These are phyloP conservation scores for Nephrotoma guestfalica DNA, from an alignment of 2,888 invertebrate species.

Conservation along the genomic window DNA sequence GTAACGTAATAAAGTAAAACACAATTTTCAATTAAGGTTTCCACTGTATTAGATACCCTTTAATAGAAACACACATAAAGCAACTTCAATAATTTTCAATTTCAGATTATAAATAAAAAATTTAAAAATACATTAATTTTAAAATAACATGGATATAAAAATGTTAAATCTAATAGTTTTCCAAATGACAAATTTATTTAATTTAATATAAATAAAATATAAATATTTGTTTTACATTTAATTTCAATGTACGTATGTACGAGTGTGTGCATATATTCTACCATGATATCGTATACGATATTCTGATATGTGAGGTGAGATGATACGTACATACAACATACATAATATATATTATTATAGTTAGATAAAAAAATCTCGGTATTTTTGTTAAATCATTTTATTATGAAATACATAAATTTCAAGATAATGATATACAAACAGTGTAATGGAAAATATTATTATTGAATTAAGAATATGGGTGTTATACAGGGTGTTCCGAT, in stretches of 20 bases:
- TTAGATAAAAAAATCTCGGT: background rate
- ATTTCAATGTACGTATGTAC: background rate
- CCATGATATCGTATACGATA: background rate
- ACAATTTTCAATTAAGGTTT: no score
- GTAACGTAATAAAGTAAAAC: no score
- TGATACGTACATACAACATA: background rate
- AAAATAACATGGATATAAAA: background rate
- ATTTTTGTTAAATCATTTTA: background rate
- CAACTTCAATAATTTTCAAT: background rate
- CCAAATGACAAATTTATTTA: background rate
- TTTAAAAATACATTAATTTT: background rate
- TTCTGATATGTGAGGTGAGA: background rate
- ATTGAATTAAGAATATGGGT: background rate
- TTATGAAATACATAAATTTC: background rate
- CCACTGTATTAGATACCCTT: no score
- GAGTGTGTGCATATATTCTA: background rate
- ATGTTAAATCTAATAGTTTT: background rate
- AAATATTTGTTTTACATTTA: background rate
- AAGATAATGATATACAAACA: background rate
- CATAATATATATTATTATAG: background rate
- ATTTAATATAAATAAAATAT: background rate
- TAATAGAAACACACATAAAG: background rate
- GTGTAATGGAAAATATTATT: background rate
- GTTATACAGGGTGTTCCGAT: no score
- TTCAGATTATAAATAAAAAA: background rate